phyloP scores from a whole-genome alignment of 2,888 invertebrate species.

The Drosophila macrothrix region DNA sequence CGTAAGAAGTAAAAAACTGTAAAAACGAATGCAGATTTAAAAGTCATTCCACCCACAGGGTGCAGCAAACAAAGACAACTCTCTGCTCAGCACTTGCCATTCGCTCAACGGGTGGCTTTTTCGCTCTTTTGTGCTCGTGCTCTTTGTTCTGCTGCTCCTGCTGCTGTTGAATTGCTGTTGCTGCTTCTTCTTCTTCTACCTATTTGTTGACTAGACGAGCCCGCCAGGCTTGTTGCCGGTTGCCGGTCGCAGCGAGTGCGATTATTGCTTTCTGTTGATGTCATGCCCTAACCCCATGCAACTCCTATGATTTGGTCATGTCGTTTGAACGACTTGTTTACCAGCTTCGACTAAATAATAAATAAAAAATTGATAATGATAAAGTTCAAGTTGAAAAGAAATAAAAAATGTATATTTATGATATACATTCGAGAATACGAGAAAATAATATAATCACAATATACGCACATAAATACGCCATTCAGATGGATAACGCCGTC shows the following conservation, averaged over 20 bases:
- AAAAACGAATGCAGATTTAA: constrained; percentile 21
- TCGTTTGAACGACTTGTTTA: background rate
- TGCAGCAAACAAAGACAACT: constrained; percentile 40
- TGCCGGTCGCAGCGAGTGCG: constrained; percentile 39
- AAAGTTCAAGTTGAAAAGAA: background rate
- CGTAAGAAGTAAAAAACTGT: background rate
- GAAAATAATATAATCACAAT: background rate
- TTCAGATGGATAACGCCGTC: background rate
- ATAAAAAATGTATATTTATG: background rate
- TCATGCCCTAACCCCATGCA: constrained; percentile 24
- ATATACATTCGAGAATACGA: background rate
- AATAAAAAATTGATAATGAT: background rate
- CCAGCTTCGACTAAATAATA: background rate
- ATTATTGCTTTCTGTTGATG: constrained; percentile 23
- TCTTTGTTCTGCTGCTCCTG: constrained; percentile 29
- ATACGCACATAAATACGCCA: background rate
- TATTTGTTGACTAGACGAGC: constrained; percentile 48
- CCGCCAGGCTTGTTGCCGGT: constrained; percentile 45
- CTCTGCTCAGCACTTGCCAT: constrained; percentile 9
- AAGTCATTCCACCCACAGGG: constrained; percentile 52
- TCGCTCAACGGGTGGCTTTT: constrained; percentile 15
- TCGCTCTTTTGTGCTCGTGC: constrained; percentile 27
- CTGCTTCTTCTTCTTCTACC: constrained; percentile 7
- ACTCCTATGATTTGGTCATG: background rate
- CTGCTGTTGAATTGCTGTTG: background rate